Evolutionary conservation across 2,113 vertebrate genomes (phyloP).

Genomic region (Nothobranchius furzeri): DNA sequence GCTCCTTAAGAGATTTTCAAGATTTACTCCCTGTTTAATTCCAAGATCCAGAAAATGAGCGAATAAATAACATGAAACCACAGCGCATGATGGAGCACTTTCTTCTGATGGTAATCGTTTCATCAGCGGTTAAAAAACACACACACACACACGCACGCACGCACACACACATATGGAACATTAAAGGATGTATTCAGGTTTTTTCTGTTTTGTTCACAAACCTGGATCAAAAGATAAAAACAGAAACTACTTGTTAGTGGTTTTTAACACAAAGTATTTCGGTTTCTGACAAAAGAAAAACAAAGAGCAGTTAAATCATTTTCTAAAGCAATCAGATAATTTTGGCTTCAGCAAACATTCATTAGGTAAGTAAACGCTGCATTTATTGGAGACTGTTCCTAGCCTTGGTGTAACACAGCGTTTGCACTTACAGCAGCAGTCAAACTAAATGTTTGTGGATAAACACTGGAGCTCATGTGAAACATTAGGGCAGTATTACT

Average conservation of each 20-base stretch:
- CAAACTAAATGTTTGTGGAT: conserved; percentile 1
- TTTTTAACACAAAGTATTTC: neutral
- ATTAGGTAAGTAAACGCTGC: neutral
- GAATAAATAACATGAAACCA: neutral
- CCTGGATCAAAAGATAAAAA: neutral
- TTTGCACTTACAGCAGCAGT: neutral
- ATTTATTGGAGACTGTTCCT: neutral
- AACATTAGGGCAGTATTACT: neutral
- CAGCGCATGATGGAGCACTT: neutral
- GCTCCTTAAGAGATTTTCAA: neutral
- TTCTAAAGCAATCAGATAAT: neutral
- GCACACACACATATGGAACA: neutral
- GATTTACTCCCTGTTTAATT: neutral
- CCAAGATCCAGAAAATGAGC: neutral
- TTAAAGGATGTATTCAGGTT: neutral
- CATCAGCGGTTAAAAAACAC: neutral
- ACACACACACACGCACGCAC: neutral
- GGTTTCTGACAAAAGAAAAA: too few relatives aligned
- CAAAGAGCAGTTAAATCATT: neutral
- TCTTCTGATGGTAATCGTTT: neutral
- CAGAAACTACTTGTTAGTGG: neutral
- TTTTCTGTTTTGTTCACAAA: neutral
- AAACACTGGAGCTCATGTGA: too few relatives aligned
- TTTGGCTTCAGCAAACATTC: neutral
- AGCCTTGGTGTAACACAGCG: neutral